phyloP scores from a whole-genome alignment of 2,888 invertebrate genomes.

The Pinctada fucata region DNA sequence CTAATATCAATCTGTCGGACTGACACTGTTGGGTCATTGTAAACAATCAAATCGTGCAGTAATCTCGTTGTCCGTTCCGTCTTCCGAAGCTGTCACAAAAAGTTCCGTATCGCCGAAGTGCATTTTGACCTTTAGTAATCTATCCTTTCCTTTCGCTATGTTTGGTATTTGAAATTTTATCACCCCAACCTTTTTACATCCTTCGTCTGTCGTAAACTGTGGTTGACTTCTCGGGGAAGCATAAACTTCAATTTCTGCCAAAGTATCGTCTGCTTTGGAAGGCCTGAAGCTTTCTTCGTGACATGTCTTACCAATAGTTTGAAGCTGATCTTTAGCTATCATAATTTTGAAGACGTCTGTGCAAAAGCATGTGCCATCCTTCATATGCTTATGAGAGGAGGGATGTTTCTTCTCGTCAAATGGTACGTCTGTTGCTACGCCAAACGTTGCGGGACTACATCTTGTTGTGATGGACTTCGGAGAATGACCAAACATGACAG shows the following conservation, averaged over 20 bases:
- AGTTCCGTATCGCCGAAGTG: slow-evolving; percentile 44
- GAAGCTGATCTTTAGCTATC: slow-evolving; percentile 32
- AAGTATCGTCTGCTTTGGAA: neutral
- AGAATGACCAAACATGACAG: slow-evolving; percentile 50
- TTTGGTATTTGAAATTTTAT: neutral
- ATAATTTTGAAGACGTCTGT: slow-evolving; percentile 44
- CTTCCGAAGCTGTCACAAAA: slow-evolving; percentile 36
- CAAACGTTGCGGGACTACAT: slow-evolving; percentile 44
- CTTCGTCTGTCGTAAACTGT: slow-evolving; percentile 31
- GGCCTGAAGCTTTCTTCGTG: slow-evolving; percentile 29
- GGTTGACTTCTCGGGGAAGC: slow-evolving; percentile 30
- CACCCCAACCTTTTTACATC: slow-evolving; percentile 10
- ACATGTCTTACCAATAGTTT: slow-evolving; percentile 28
- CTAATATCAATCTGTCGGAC: no score
- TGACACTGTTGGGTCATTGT: no score
- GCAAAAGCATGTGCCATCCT: slow-evolving; percentile 33
- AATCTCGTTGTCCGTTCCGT: slow-evolving; percentile 19
- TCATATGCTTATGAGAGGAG: neutral
- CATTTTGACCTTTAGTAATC: slow-evolving; percentile 38
- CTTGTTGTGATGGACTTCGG: slow-evolving; percentile 40
- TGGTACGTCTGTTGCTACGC: slow-evolving; percentile 37
- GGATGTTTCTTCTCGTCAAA: slow-evolving; percentile 40
- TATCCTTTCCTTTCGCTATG: slow-evolving; percentile 3
- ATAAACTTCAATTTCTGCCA: slow-evolving; percentile 38
- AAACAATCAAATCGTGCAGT: slow-evolving; percentile 27